Conservation (phyloP, 2,113 vertebrate genomes). For the Jaculus jaculus region DNA sequence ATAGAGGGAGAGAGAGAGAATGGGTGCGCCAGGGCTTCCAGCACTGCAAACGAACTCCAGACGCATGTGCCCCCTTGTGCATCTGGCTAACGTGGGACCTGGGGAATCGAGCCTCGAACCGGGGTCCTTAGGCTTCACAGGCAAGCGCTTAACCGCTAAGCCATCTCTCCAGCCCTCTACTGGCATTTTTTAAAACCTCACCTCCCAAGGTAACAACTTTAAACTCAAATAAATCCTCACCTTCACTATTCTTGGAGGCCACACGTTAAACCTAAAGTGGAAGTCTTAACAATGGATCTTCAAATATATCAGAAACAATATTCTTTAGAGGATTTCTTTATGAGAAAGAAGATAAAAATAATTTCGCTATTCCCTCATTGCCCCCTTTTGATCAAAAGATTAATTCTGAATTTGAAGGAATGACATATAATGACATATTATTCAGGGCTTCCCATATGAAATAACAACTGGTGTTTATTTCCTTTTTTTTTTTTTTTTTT, state of each 20-base stretch:
- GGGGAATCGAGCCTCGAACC: no score
- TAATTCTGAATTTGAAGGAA: conserved; percentile 59
- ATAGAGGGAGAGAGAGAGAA: no score
- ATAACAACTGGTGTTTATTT: conserved; percentile 68
- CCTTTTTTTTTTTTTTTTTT: background rate
- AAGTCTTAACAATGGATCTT: conserved; percentile 51
- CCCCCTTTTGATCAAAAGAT: conserved; percentile 66
- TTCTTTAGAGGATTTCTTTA: conserved; percentile 65
- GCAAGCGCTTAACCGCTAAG: no score
- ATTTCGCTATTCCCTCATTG: conserved; percentile 33
- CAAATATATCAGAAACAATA: conserved; percentile 44
- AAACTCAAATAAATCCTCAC: conserved; percentile 4
- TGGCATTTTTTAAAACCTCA: background rate
- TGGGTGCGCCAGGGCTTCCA: no score
- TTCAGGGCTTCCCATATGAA: conserved; percentile 58
- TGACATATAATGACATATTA: conserved; percentile 57
- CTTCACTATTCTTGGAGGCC: background rate
- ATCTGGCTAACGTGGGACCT: no score
- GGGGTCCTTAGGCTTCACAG: no score
- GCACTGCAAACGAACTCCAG: no score
- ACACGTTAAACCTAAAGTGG: conserved; percentile 7
- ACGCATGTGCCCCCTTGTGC: no score
- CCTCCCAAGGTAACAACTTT: background rate
- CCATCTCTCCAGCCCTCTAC: no score
- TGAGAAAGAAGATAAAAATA: conserved; percentile 67